phyloP scores from a whole-genome alignment of 2,113 vertebrate genomes.

The Sterna hirundo region DNA sequence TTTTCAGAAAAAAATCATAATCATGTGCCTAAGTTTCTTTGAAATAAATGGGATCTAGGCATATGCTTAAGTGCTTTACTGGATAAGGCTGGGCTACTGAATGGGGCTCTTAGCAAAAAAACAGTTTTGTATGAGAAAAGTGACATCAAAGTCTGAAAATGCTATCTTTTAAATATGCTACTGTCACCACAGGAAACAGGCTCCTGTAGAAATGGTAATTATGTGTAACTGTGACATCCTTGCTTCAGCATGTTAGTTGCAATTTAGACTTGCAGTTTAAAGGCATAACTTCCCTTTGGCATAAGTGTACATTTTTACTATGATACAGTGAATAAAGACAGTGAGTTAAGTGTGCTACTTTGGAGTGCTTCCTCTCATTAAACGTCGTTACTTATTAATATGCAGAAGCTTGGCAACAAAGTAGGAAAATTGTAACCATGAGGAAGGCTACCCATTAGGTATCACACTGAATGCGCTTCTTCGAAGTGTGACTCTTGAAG shows the following conservation, averaged over 20 bases:
- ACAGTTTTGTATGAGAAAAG: conserved; percentile 24
- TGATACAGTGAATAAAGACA: background rate
- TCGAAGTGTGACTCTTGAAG: background rate
- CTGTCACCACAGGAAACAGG: conserved; percentile 46
- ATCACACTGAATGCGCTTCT: background rate
- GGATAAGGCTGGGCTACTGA: background rate
- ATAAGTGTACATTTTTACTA: background rate
- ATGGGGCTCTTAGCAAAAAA: conserved; percentile 4
- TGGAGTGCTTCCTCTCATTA: conserved; percentile 29
- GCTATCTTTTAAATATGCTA: conserved; percentile 37
- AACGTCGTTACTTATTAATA: conserved; percentile 42
- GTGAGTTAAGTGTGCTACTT: background rate
- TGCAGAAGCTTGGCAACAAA: background rate
- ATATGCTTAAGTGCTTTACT: background rate
- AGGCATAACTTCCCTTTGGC: conserved; percentile 36
- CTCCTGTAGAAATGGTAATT: conserved; percentile 50
- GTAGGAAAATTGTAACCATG: conserved; percentile 1
- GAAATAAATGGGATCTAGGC: background rate
- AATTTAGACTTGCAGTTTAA: conserved; percentile 42
- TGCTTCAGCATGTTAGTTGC: conserved; percentile 42
- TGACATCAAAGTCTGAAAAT: conserved; percentile 53
- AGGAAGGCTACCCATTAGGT: background rate
- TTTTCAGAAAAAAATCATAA: background rate
- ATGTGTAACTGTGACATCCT: conserved; percentile 40
- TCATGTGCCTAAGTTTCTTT: background rate